Conservation (phyloP, 2,888 invertebrate species). For the Nycteola revayana region DNA sequence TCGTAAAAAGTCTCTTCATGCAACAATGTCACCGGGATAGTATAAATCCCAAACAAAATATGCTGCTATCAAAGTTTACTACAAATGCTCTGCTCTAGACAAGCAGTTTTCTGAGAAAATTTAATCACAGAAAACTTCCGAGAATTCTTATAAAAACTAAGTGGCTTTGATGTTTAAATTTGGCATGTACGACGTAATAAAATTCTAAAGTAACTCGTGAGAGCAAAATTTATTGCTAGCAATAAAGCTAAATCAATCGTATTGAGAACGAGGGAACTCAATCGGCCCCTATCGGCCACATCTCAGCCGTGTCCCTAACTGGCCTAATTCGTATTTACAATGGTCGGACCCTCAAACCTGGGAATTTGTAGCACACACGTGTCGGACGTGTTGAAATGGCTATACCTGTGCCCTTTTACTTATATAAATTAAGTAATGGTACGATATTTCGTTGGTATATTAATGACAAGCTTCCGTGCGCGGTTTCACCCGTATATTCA, state of each 20-base stretch:
- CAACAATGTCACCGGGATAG: slow-evolving; percentile 38
- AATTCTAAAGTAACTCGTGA: slow-evolving; percentile 29
- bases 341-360: slow-evolving; percentile 21
- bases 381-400: slow-evolving; percentile 3
- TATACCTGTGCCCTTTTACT: no score
- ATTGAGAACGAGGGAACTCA: slow-evolving; percentile 51
- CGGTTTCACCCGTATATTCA: no score
- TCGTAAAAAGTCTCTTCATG: slow-evolving; percentile 48
- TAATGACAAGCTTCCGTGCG: no score
- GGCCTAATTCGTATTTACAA: slow-evolving; percentile 49
- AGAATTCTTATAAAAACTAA: slow-evolving; percentile 26
- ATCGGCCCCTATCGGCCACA: slow-evolving; percentile 55
- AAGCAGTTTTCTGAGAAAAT: slow-evolving; percentile 20
- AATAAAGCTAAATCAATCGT: slow-evolving; percentile 74
- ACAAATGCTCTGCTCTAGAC: slow-evolving; percentile 26
- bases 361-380: slow-evolving; percentile 7
- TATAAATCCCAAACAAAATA: slow-evolving; percentile 31
- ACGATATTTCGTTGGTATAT: no score
- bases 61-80: slow-evolving; percentile 28
- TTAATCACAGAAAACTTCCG: slow-evolving; percentile 23
- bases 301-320: slow-evolving; percentile 40
- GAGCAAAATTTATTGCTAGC: slow-evolving; percentile 63
- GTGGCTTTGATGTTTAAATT: slow-evolving; percentile 20
- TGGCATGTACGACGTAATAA: slow-evolving; percentile 22
- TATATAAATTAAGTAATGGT: no score